phyloP scores from a whole-genome alignment of 2,113 vertebrate species.

The Vidua macroura region DNA sequence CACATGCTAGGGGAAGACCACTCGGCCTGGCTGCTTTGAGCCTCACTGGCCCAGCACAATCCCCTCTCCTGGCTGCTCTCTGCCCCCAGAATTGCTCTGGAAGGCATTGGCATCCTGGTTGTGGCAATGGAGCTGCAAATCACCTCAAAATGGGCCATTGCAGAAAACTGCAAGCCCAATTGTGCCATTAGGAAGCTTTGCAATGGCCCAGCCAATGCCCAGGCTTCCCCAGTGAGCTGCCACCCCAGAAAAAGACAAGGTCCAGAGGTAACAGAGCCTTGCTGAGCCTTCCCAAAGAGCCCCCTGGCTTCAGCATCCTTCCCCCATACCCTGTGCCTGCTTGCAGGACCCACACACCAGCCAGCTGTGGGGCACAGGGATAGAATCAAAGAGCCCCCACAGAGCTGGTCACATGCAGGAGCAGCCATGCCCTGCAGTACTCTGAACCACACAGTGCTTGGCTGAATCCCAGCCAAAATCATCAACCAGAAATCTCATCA shows the following conservation, averaged over 20 bases:
- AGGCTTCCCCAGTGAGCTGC: neutral
- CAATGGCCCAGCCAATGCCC: neutral
- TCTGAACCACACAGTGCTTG: slow-evolving; percentile 15
- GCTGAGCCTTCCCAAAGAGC: neutral
- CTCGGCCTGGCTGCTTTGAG: neutral
- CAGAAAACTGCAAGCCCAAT: neutral
- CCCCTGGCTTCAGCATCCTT: neutral
- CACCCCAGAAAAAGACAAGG: neutral
- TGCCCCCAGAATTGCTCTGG: neutral
- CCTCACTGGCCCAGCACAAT: neutral
- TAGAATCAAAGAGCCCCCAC: neutral
- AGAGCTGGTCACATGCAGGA: neutral
- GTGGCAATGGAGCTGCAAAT: neutral
- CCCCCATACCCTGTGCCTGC: neutral
- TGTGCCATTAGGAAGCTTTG: neutral
- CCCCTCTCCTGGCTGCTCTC: neutral
- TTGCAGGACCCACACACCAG: neutral
- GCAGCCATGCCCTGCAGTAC: slow-evolving; percentile 32
- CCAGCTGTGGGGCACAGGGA: neutral
- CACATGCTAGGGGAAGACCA: neutral
- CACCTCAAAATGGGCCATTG: neutral
- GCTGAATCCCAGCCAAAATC: slow-evolving; percentile 62
- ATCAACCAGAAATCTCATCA: slow-evolving; percentile 63
- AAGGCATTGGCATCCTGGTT: neutral
- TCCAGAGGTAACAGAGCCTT: neutral